Evolutionary conservation across 2,888 invertebrate genomes (phyloP).

Genomic region (Frankliniella fusca): DNA sequence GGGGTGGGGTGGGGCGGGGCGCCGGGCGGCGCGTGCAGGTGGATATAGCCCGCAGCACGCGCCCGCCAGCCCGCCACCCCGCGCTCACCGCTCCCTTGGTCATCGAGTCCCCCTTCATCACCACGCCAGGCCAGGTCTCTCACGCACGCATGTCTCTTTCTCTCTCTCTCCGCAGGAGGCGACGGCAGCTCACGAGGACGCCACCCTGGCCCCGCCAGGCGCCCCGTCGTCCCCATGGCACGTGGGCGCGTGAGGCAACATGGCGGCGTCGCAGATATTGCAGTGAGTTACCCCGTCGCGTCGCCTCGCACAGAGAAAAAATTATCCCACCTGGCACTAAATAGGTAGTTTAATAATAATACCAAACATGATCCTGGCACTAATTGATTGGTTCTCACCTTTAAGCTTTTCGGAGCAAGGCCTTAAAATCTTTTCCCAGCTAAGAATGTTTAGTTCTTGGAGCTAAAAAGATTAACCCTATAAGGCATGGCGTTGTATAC

Average conservation of each 20-base stretch:
- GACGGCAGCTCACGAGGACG: neutral
- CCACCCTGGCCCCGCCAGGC: neutral
- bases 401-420: too few relatives aligned
- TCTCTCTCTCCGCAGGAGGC: neutral
- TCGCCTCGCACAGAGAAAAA: neutral
- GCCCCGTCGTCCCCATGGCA: neutral
- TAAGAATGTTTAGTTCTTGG: too few relatives aligned
- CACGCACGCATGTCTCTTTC: neutral
- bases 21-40: neutral
- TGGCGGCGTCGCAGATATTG: constrained; percentile 18
- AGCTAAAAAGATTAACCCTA: too few relatives aligned
- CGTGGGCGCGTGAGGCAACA: neutral
- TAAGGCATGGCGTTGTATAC: too few relatives aligned
- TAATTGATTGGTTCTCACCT: too few relatives aligned
- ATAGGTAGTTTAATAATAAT: too few relatives aligned
- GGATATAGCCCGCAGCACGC: too few relatives aligned
- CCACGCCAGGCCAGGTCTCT: neutral
- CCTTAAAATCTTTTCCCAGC: too few relatives aligned
- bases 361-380: too few relatives aligned
- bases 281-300: neutral
- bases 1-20: too few relatives aligned
- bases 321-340: too few relatives aligned
- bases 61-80: neutral
- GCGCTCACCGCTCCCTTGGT: neutral
- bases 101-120: too few relatives aligned